Evolutionary conservation across 1,140 invertebrate genomes (phyloP).

Genomic region (Scaptodrosophila lebanonensis): DNA sequence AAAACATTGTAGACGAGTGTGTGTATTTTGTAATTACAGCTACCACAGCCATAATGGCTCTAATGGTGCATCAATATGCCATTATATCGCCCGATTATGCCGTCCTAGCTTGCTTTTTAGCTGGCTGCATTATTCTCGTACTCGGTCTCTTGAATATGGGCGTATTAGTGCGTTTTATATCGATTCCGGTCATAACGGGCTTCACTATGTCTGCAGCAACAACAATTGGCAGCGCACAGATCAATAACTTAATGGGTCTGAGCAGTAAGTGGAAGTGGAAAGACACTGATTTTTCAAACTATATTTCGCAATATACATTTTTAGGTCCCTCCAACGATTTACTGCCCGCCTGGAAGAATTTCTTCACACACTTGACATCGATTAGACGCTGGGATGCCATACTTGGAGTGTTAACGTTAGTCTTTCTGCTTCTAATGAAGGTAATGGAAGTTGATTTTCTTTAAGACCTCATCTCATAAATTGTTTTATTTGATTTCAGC

Average conservation of each 20-base stretch:
- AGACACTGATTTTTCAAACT: neutral
- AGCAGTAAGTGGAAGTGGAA: conserved; percentile 61
- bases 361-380: conserved; percentile 78
- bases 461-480: no score
- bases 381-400: conserved; percentile 79
- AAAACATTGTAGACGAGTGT: no score
- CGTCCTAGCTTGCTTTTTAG: conserved; percentile 87
- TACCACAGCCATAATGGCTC: conserved; percentile 88
- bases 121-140: conserved; percentile 85
- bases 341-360: conserved; percentile 80
- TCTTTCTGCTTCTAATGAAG: conserved; percentile 80
- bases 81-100: conserved; percentile 84
- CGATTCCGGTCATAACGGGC: conserved; percentile 91
- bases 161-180: conserved; percentile 93
- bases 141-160: conserved; percentile 90
- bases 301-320: conserved; percentile 2
- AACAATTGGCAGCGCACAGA: conserved; percentile 89
- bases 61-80: conserved; percentile 86
- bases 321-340: conserved; percentile 79
- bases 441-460: conserved; percentile 66
- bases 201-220: conserved; percentile 94
- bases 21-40: conserved; percentile 72
- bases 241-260: conserved; percentile 88
- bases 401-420: conserved; percentile 80
- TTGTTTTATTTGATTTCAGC: conserved; percentile 83